Percentiles rank a stretch among this genome's conserved stretches.
Conservation (phyloP, 35 echinoderm and acorn worm species). For the Ophioderma brevispina region DNA sequence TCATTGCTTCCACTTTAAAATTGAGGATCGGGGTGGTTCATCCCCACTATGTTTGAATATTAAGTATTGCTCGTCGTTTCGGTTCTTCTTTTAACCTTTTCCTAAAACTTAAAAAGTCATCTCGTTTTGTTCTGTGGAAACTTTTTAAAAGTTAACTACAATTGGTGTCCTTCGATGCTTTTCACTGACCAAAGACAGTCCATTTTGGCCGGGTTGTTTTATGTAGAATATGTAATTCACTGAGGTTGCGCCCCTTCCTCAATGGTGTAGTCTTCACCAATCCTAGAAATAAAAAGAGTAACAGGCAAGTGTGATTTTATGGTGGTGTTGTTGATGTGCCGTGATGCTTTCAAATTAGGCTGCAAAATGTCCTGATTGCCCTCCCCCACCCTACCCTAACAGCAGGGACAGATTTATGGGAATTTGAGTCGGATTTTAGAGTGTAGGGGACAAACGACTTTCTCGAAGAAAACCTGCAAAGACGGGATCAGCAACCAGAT, state of each 20-base stretch:
- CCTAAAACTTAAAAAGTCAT: conserved; percentile 83
- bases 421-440: no score
- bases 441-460: no score
- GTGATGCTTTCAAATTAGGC: no score
- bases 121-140: conserved; percentile 70
- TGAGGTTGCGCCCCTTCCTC: not conserved
- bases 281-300: conserved; percentile 40
- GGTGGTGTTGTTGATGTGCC: no score
- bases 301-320: no score
- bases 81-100: conserved; percentile 47
- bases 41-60: conserved; percentile 67
- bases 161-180: conserved; percentile 49
- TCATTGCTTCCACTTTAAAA: conserved; percentile 48
- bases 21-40: conserved; percentile 20
- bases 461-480: no score
- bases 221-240: conserved; percentile 32
- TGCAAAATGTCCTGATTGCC: no score
- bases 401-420: no score
- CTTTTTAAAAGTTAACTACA: conserved; percentile 54
- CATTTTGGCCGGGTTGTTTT: conserved; percentile 58
- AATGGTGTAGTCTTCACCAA: conserved; percentile 48
- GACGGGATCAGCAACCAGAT: no score
- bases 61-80: conserved; percentile 23
- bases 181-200: conserved; percentile 80
- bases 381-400: no score